phyloP scores from a whole-genome alignment of 2,113 vertebrate species.

The Hymenochirus boettgeri region DNA sequence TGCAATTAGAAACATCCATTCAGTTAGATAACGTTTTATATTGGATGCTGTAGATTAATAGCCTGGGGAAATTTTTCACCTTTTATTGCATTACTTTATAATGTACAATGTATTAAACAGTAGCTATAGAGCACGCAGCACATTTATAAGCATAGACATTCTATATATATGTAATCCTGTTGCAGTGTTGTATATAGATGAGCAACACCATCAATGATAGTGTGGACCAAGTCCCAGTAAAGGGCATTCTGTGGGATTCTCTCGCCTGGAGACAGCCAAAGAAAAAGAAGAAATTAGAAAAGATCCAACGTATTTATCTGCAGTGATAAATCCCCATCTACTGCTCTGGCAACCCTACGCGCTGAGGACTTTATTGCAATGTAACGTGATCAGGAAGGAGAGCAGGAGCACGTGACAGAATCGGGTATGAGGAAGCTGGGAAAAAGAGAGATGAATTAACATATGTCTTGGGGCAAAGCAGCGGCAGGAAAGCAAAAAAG shows the following conservation, averaged over 20 bases:
- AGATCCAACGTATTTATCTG: conserved; percentile 53
- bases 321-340: conserved; percentile 65
- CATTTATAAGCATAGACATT: too few relatives aligned
- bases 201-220: conserved; percentile 17
- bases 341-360: conserved; percentile 66
- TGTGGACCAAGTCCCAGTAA: conserved; percentile 8
- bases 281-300: conserved; percentile 6
- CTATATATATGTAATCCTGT: too few relatives aligned
- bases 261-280: too few relatives aligned
- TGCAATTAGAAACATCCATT: too few relatives aligned
- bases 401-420: conserved; percentile 72
- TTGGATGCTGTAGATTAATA: too few relatives aligned
- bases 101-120: too few relatives aligned
- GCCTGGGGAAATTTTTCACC: too few relatives aligned
- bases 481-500: not conserved
- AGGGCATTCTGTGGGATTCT: conserved; percentile 9
- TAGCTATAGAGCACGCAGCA: too few relatives aligned
- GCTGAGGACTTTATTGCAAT: conserved; percentile 62
- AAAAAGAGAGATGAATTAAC: conserved; percentile 23
- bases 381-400: conserved; percentile 62
- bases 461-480: conserved; percentile 16
- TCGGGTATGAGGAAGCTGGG: conserved; percentile 62
- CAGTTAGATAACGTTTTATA: too few relatives aligned
- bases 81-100: too few relatives aligned
- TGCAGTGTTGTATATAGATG: not conserved